Conservation (phyloP, 2,888 invertebrate genomes). For the Poecilobothrus nobilitatus region DNA sequence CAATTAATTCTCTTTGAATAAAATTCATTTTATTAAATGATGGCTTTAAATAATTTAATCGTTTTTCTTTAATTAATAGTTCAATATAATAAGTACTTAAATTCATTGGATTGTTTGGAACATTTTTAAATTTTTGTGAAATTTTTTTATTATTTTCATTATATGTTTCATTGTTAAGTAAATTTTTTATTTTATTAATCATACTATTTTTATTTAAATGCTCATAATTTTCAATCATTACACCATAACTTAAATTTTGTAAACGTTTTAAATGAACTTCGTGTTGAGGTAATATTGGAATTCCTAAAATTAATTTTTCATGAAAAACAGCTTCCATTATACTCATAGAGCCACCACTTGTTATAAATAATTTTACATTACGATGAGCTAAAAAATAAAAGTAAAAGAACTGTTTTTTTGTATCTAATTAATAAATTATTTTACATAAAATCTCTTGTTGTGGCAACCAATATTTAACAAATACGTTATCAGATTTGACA, state of each 20-base stretch:
- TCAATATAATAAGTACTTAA: slow-evolving; percentile 38
- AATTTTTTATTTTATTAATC: slow-evolving; percentile 36
- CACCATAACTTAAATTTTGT: slow-evolving; percentile 40
- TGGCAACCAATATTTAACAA: slow-evolving; percentile 40
- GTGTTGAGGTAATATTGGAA: slow-evolving; percentile 49
- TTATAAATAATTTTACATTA: slow-evolving; percentile 50
- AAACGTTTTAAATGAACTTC: slow-evolving; percentile 44
- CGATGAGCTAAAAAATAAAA: slow-evolving; percentile 44
- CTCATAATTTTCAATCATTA: slow-evolving; percentile 36
- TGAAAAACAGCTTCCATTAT: slow-evolving; percentile 48
- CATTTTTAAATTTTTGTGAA: slow-evolving; percentile 28
- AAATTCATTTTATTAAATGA: slow-evolving; percentile 37
- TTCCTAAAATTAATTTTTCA: slow-evolving; percentile 46
- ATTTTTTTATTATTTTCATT: slow-evolving; percentile 25
- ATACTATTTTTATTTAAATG: slow-evolving; percentile 41
- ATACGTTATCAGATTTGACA: slow-evolving; percentile 40
- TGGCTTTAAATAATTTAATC: slow-evolving; percentile 37
- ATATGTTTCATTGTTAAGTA: slow-evolving; percentile 37
- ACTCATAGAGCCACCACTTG: slow-evolving; percentile 52
- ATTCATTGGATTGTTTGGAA: slow-evolving; percentile 28
- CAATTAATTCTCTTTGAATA: slow-evolving; percentile 36
- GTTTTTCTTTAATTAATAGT: slow-evolving; percentile 35
- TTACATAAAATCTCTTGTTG: slow-evolving; percentile 40
- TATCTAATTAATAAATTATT: not conserved
- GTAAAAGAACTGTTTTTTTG: not conserved